phyloP scores from a whole-genome alignment of 1,140 invertebrate genomes.

The Sitodiplosis mosellana region DNA sequence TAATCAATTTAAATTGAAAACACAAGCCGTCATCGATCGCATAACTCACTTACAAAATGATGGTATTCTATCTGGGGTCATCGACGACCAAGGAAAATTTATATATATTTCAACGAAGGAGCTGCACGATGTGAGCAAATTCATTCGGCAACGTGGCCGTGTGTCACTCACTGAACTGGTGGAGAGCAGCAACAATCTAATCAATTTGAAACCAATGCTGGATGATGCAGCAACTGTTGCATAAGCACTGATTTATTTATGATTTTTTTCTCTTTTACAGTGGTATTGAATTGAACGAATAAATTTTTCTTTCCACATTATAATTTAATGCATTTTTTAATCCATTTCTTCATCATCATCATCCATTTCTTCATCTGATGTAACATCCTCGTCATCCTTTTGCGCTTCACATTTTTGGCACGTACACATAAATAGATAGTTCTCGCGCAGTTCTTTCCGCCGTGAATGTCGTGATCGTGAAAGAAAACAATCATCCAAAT shows the following conservation, averaged over 20 bases:
- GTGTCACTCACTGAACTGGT: constrained; percentile 86
- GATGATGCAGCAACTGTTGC: not conserved
- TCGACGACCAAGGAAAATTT: constrained; percentile 98
- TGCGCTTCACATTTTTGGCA: constrained; percentile 65
- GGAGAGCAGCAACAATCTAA: constrained; percentile 84
- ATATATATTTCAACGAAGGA: constrained; percentile 92
- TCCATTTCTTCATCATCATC: constrained; percentile 9
- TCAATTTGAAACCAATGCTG: constrained; percentile 41
- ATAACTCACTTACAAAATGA: constrained; percentile 69
- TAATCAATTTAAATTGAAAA: constrained; percentile 81
- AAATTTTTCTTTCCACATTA: no score
- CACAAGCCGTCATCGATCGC: constrained; percentile 67
- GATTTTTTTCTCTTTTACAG: no score
- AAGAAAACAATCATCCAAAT: constrained; percentile 70
- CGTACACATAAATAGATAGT: constrained; percentile 5
- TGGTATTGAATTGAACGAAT: no score
- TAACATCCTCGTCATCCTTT: constrained; percentile 58
- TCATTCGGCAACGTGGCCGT: constrained; percentile 85
- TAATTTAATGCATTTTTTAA: not conserved
- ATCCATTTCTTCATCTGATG: constrained; percentile 37
- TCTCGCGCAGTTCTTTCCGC: constrained; percentile 35
- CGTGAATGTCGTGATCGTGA: constrained; percentile 67
- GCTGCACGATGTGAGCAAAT: constrained; percentile 82
- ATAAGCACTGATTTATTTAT: no score
- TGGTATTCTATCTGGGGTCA: constrained; percentile 75